Percentiles rank a stretch among this genome's conserved stretches.
Conservation (phyloP, 2,113 vertebrate species). For the Hemichromis elongatus region DNA sequence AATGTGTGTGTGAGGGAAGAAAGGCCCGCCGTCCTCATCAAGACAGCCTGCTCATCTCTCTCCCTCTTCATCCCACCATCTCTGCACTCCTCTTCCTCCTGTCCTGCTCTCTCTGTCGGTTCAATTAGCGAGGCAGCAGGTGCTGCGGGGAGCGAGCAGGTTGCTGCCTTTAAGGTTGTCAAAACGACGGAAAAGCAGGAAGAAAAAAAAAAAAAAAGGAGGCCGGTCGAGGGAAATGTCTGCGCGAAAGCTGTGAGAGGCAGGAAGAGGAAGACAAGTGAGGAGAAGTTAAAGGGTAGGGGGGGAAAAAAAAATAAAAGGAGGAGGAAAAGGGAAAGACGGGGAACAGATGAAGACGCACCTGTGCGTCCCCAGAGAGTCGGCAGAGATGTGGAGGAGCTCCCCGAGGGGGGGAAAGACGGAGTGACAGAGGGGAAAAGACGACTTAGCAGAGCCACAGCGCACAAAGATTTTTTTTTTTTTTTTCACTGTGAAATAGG, state of each 20-base stretch:
- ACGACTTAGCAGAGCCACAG: neutral
- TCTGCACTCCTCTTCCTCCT: conserved; percentile 1
- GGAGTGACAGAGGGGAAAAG: conserved; percentile 1
- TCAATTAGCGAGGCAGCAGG: conserved; percentile 62
- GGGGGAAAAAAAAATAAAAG: neutral
- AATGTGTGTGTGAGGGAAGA: conserved; percentile 25
- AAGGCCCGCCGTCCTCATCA: conserved; percentile 38
- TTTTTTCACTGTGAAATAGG: neutral
- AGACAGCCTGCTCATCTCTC: conserved; percentile 43
- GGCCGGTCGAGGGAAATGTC: neutral
- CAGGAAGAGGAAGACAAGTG: neutral
- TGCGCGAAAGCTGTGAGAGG: neutral
- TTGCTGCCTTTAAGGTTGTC: conserved; percentile 57
- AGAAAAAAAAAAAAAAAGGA: neutral
- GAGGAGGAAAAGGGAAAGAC: neutral
- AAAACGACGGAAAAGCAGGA: conserved; percentile 10
- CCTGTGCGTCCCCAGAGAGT: conserved; percentile 51
- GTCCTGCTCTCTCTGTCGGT: conserved; percentile 16
- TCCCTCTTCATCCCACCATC: conserved; percentile 4
- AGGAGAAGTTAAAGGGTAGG: conserved; percentile 18
- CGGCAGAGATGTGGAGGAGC: conserved; percentile 44
- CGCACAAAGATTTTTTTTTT: neutral
- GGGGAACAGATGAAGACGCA: conserved; percentile 52
- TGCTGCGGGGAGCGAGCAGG: conserved; percentile 41
- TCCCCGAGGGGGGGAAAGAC: conserved; percentile 29